These are phyloP conservation scores for Noctua fimbriata DNA, from an alignment of 2,888 invertebrate species.

Conservation along the genomic window DNA sequence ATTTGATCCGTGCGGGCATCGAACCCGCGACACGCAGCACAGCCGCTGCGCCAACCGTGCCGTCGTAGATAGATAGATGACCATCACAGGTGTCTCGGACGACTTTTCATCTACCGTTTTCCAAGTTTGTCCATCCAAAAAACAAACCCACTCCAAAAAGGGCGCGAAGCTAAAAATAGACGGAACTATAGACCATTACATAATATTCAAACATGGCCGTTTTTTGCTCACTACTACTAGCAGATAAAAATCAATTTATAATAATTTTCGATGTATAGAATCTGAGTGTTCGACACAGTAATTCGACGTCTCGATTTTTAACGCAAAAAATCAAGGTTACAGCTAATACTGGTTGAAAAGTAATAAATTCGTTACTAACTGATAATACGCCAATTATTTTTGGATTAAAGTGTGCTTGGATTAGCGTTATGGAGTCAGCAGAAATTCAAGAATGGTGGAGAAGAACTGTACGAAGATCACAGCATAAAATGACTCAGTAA, in stretches of 20 bases:
- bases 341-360: slow-evolving; percentile 62
- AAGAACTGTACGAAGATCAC: too few relatives aligned
- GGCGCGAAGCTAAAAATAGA: slow-evolving; percentile 39
- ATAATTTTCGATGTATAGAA: slow-evolving; percentile 67
- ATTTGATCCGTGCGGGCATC: too few relatives aligned
- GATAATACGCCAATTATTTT: slow-evolving; percentile 59
- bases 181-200: slow-evolving; percentile 55
- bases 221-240: slow-evolving; percentile 42
- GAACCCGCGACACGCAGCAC: too few relatives aligned
- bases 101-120: background rate
- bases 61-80: too few relatives aligned
- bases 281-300: slow-evolving; percentile 60
- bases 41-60: too few relatives aligned
- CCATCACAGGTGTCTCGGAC: background rate
- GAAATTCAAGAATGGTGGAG: background rate
- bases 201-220: slow-evolving; percentile 42
- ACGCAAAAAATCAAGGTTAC: slow-evolving; percentile 66
- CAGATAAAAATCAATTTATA: slow-evolving; percentile 71
- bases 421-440: slow-evolving; percentile 18
- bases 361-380: slow-evolving; percentile 68
- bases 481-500: background rate
- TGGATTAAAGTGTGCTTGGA: slow-evolving; percentile 26
- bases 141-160: slow-evolving; percentile 34
- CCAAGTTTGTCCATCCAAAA: background rate
- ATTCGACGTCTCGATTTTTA: slow-evolving; percentile 61